Evolutionary conservation across 2,113 vertebrate genomes (phyloP).

Genomic region (Chaetura pelagica): DNA sequence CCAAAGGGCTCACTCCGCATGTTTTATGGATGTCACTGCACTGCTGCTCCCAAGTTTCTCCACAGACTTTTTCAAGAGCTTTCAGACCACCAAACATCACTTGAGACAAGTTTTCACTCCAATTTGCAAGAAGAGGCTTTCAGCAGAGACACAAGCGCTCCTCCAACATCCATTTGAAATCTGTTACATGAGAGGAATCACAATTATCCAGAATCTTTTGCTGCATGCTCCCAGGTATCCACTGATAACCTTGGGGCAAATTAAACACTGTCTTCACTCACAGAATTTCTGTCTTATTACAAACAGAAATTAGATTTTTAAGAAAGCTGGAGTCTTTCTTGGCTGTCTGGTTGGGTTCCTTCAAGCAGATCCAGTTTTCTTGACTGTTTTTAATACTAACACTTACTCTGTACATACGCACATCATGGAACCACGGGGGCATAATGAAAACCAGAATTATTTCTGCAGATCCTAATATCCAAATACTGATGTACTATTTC

Average conservation of each 20-base stretch:
- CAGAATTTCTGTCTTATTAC: neutral
- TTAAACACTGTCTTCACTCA: rapidly evolving
- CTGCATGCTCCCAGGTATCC: neutral
- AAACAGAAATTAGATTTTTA: neutral
- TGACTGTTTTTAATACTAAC: neutral
- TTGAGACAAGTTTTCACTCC: neutral
- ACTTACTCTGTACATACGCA: neutral
- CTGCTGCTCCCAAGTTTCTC: neutral
- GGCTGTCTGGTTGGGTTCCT: neutral
- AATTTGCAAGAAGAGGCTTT: neutral
- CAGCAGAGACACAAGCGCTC: neutral
- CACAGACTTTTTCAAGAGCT: neutral
- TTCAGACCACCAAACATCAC: neutral
- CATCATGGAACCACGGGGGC: neutral
- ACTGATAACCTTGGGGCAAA: neutral
- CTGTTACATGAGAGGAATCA: neutral
- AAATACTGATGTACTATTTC: rapidly evolving
- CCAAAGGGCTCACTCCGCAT: rapidly evolving
- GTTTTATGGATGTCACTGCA: rapidly evolving
- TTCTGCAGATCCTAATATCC: neutral
- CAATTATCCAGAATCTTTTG: neutral
- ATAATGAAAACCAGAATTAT: neutral
- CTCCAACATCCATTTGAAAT: neutral
- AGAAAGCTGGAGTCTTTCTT: neutral
- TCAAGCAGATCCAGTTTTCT: neutral